Evolutionary conservation across 2,888 invertebrate genomes (phyloP), one percentile per base, ranked within the genome.

Genomic region (Pomacea canaliculata): DNA sequence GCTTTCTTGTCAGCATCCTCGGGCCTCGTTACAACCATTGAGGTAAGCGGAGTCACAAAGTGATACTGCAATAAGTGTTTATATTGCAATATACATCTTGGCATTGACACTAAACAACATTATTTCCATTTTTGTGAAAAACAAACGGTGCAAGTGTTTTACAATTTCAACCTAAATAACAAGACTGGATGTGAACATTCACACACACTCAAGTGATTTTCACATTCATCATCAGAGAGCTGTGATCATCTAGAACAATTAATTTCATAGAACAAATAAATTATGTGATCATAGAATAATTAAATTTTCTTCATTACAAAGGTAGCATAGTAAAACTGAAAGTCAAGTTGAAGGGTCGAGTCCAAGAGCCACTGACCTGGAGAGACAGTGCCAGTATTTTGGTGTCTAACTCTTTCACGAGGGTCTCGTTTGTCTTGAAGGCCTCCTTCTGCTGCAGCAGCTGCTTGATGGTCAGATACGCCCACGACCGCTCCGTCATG

Each of bases 1-100:
- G 69, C 27, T 56, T 69, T 60, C 56, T 67, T 75, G 16, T 77
- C 77, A 18, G 79, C 79, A 23, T 82, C 80, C 59, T 85, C 82
- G 3, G 86, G 87, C 83, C 94, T 94, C 10, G 94, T 94, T 4
- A 94, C 94, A 46, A 94, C 94, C 84, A 94, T 91, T 0, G 94
- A 94, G 8, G 94, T 94, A 76, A 94, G 91, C 10, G 94, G 93
- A 0, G 94, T 94, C 18, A 95, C 94, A 87, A 94, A 94, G 71
- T 93, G 93, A 85, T 94, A 94, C 93, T 89, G 84, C 37, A 86
- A 84, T 60, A 71, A 2, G 16, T 10, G 4, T 56, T 16, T 16
- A 56, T 68, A 71, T 13, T 27, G 67, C 83, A 65, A 27, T 19
- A 46, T 18, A 49, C 18, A 27, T 48, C 19, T 67, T 3, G 51